Percentiles rank a stretch among this genome's conserved stretches.
Evolutionary conservation across 2,888 invertebrate species (phyloP).

Genomic region (Gnatocerus cornutus): DNA sequence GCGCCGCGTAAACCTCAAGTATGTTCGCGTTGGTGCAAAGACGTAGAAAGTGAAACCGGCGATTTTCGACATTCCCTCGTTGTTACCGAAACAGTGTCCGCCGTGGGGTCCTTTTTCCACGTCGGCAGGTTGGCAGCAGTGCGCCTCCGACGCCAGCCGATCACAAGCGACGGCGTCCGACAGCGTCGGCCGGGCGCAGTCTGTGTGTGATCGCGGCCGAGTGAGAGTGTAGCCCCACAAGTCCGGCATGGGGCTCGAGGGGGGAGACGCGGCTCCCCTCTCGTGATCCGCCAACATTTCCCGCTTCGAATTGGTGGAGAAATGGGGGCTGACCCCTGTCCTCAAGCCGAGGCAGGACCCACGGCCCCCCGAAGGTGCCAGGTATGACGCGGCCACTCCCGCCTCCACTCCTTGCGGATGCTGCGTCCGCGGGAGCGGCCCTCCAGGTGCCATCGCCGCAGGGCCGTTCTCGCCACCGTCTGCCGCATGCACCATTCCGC

Average conservation of each 20-base stretch:
- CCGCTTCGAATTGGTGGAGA: conserved; percentile 97
- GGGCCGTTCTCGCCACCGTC: conserved; percentile 29
- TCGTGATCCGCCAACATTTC: conserved; percentile 91
- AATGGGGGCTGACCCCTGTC: conserved; percentile 99
- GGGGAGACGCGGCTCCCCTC: conserved; percentile 77
- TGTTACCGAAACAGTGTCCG: conserved; percentile 26
- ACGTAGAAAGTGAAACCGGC: neutral
- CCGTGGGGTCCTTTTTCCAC: neutral
- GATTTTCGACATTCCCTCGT: conserved; percentile 4
- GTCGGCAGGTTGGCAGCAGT: conserved; percentile 64
- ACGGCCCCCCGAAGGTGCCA: conserved; percentile 86
- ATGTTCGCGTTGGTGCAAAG: no score
- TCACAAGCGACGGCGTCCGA: conserved; percentile 65
- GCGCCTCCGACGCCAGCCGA: conserved; percentile 65
- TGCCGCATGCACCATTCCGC: conserved; percentile 58
- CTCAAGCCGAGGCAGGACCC: conserved; percentile 96
- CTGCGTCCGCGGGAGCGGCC: conserved; percentile 52
- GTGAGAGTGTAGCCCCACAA: conserved; percentile 71
- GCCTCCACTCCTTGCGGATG: conserved; percentile 59
- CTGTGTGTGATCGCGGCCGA: conserved; percentile 70
- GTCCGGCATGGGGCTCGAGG: conserved; percentile 76
- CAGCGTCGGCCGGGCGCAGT: conserved; percentile 68
- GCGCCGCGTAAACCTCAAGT: no score
- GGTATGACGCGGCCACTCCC: conserved; percentile 73
- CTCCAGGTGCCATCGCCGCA: conserved; percentile 34